Evolutionary conservation across 2,113 vertebrate species (phyloP).

Genomic region (Phocoena phocoena): DNA sequence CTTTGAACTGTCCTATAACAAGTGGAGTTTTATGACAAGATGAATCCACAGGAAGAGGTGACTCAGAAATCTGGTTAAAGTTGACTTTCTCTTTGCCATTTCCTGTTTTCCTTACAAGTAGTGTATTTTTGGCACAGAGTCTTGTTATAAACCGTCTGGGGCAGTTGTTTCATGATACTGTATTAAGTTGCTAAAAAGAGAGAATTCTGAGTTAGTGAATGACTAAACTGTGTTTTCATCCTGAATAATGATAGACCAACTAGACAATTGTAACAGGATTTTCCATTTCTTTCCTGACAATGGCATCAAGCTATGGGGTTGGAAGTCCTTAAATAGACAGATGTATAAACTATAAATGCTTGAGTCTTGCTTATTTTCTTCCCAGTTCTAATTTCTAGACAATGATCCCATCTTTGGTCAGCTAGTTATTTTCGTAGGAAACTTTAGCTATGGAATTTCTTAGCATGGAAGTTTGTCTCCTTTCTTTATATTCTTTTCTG

Average conservation of each 20-base stretch:
- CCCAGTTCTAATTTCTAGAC: not conserved
- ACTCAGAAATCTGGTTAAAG: conserved; percentile 66
- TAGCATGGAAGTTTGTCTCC: not conserved
- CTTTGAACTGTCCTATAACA: not conserved
- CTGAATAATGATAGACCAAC: conserved; percentile 74
- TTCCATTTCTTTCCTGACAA: conserved; percentile 61
- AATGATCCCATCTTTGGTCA: not conserved
- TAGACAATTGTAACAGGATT: conserved; percentile 48
- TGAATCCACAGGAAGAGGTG: conserved; percentile 65
- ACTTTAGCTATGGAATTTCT: not conserved
- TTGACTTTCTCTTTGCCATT: conserved; percentile 64
- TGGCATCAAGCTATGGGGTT: not conserved
- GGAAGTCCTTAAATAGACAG: conserved; percentile 52
- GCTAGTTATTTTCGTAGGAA: not conserved
- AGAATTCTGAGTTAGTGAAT: conserved; percentile 68
- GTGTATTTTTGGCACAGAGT: conserved; percentile 68
- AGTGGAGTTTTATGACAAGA: conserved; percentile 23
- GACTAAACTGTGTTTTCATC: conserved; percentile 72
- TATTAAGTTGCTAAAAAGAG: conserved; percentile 74
- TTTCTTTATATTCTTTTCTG: not conserved
- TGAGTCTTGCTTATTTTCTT: conserved; percentile 50
- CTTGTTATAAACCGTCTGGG: conserved; percentile 71
- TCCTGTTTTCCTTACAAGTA: conserved; percentile 71
- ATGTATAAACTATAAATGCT: conserved; percentile 17
- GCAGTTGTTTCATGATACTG: conserved; percentile 63